Percentiles rank a stretch among this genome's conserved stretches.
Evolutionary conservation across 2,113 vertebrate species (phyloP).

Genomic region (Chitala chitala): DNA sequence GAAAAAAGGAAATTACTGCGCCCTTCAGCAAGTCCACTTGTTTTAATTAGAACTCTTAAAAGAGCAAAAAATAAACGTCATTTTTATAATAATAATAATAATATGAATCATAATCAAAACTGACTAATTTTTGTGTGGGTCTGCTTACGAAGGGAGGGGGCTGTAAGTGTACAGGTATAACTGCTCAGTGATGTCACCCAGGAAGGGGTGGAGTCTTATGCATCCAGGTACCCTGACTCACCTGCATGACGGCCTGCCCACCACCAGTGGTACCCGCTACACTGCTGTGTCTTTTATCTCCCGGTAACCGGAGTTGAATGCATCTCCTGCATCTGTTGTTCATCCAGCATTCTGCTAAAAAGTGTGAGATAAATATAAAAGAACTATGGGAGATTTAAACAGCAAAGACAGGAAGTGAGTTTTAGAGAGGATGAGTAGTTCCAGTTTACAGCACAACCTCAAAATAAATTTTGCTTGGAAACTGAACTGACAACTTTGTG

Average conservation of each 20-base stretch:
- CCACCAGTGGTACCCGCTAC: slow-evolving; percentile 87
- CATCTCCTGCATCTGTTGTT: background rate
- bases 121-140: background rate
- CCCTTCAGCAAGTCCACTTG: too few species aligned
- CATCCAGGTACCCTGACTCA: slow-evolving; percentile 92
- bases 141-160: slow-evolving; percentile 74
- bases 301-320: slow-evolving; percentile 58
- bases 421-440: background rate
- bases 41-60: too few species aligned
- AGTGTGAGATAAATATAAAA: background rate
- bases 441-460: slow-evolving; percentile 24
- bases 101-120: background rate
- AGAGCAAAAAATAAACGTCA: too few species aligned
- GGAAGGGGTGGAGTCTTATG: slow-evolving; percentile 97
- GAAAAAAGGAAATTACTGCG: background rate
- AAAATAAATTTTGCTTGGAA: slow-evolving; percentile 39
- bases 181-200: slow-evolving; percentile 84
- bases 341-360: background rate
- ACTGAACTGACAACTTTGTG: slow-evolving; percentile 33
- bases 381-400: slow-evolving; percentile 14
- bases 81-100: background rate
- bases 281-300: slow-evolving; percentile 95
- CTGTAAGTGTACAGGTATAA: slow-evolving; percentile 92
- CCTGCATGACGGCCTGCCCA: slow-evolving; percentile 91
- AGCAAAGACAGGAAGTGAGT: background rate